Base-by-base conservation (phyloP, 2,888 invertebrate genomes). In the Mythimna lalbum region DNA sequence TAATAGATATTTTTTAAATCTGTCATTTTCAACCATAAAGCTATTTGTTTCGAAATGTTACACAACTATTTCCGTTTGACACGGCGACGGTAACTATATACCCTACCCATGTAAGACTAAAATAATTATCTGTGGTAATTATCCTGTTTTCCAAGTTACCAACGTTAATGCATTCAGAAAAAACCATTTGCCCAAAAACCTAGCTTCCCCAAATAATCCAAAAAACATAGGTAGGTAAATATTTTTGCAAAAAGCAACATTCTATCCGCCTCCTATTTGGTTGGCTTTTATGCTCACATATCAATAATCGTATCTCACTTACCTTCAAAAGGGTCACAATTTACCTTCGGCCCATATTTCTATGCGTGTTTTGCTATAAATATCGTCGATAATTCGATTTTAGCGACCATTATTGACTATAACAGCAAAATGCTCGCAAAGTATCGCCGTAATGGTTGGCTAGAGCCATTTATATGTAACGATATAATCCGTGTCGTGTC, bases 401-500 rank as follows among this genome's bases (percentile, higher is more conserved):
- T 78, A 86, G 78, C 75, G 50, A 62, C 23, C 76, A 68, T 77
- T 80, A 82, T 86, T 78, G 80, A 82, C 63, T 86, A 73, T 78
- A 84, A 77, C 75, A 81, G 67, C 68, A 36, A 70, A 77, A 86
- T 76, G 76, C 31, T 74, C 71, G 66, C 84, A 74, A 78, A 82
- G 84, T 82, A 80, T 79, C 59, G 61, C 21, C 71, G 21, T 86
- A 85, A 86, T 85, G 76, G 80, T 60, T 68, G 71, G 69, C 73
- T 64, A 63, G 55, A 76, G 75, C 73, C 80, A 84, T 85, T 86
- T 84, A 73, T 84, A 69, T 69, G 72, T 80, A 80, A 84, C 82
- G 77, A 78, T 74, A 71, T 82, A 84, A 86, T 86, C 86, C 73
- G 73, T 82, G 77, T 66, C 86, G 85, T 85, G 86, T 82, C 74